Evolutionary conservation across 2,888 invertebrate species (phyloP).

Genomic region (Thysanoteuthis rhombus): DNA sequence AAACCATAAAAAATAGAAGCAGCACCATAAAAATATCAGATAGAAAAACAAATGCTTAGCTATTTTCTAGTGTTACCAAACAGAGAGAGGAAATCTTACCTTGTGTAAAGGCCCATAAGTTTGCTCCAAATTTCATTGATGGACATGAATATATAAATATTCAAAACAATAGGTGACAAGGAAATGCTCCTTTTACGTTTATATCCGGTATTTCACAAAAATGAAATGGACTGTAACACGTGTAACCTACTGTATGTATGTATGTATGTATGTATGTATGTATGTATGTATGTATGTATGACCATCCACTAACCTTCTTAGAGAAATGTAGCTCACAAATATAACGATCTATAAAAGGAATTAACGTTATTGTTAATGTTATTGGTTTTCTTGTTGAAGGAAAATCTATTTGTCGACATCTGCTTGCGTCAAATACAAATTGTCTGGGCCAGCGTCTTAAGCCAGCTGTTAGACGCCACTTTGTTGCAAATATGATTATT

Average conservation of each 20-base stretch:
- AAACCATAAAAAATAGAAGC: too few species aligned
- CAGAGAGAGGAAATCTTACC: background rate
- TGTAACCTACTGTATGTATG: too few species aligned
- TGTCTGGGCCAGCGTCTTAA: background rate
- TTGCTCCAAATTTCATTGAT: background rate
- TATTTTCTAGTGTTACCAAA: too few species aligned
- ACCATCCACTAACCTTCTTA: background rate
- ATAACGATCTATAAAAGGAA: background rate
- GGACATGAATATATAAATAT: background rate
- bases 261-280: too few species aligned
- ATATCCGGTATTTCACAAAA: background rate
- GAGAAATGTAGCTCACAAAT: background rate
- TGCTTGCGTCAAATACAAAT: background rate
- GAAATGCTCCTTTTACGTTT: background rate
- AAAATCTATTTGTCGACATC: background rate
- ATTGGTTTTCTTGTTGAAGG: background rate
- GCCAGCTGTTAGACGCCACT: background rate
- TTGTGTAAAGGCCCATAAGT: background rate
- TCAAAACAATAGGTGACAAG: background rate
- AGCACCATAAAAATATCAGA: too few species aligned
- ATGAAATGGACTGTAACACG: background rate
- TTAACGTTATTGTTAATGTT: background rate
- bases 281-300: too few species aligned
- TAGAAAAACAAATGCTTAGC: too few species aligned
- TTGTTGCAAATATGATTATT: background rate